Percentiles rank a stretch among this genome's conserved stretches.
Conservation (phyloP, 2,888 invertebrate species). For the Orthosia gracilis region DNA sequence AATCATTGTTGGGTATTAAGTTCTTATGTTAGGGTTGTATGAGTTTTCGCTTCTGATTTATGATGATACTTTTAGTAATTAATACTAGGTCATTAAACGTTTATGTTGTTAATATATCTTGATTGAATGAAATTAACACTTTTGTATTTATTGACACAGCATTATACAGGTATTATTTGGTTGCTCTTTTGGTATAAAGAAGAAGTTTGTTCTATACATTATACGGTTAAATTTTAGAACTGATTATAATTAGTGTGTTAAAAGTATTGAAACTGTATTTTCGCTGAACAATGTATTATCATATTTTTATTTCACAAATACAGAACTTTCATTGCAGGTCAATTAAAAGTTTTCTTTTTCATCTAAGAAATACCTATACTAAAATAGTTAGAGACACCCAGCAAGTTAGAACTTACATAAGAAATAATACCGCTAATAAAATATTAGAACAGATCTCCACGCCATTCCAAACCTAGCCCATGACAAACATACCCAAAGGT, state of each 20-base stretch:
- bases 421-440: constrained; percentile 8
- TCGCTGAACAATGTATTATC: too few species aligned
- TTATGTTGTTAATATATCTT: constrained; percentile 10
- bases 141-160: accelerated
- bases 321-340: too few species aligned
- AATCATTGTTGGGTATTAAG: constrained; percentile 73
- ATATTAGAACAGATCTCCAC: constrained; percentile 63
- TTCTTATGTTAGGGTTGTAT: constrained; percentile 50
- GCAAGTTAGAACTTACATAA: not conserved
- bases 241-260: too few species aligned
- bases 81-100: constrained; percentile 27
- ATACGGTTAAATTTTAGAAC: too few species aligned
- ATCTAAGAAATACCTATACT: not conserved
- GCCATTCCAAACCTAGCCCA: constrained; percentile 62
- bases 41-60: constrained; percentile 42
- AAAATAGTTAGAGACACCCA: not conserved
- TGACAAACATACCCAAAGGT: constrained; percentile 73
- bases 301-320: too few species aligned
- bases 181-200: too few species aligned
- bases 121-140: not conserved
- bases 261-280: too few species aligned
- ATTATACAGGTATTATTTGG: too few species aligned
- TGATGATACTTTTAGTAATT: constrained; percentile 30
- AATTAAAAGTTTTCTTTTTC: not conserved
- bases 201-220: too few species aligned